A percentile compares a stretch with the other conserved stretches of the same genome.
Conservation (phyloP, 2,113 vertebrate species). For the Chaenocephalus aceratus region DNA sequence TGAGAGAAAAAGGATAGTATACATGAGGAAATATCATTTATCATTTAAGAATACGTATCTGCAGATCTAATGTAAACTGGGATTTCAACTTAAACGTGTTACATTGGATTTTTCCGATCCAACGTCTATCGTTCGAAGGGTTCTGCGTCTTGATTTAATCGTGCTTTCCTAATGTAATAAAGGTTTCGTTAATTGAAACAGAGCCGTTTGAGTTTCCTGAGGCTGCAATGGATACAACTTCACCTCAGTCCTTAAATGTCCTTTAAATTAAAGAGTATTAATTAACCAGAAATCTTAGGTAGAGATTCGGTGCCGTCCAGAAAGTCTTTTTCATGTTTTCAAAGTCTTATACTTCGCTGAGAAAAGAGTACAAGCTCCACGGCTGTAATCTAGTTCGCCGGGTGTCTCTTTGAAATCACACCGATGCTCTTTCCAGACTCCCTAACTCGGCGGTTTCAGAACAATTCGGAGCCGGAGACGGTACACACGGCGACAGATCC, state of each 20-base stretch:
- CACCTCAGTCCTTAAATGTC: neutral
- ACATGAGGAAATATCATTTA: no score
- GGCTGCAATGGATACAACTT: neutral
- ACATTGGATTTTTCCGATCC: neutral
- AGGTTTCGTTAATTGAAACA: neutral
- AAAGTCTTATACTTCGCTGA: no score
- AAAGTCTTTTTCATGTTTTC: no score
- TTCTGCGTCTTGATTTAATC: no score
- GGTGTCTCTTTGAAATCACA: conserved; percentile 2
- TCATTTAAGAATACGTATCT: neutral
- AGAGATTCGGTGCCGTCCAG: no score
- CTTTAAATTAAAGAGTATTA: no score
- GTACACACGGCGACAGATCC: neutral
- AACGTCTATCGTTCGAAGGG: no score
- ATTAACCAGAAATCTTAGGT: no score
- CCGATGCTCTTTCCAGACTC: conserved; percentile 31
- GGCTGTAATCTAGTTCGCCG: conserved; percentile 18
- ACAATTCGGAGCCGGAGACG: conserved; percentile 37
- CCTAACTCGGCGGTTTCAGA: conserved; percentile 31
- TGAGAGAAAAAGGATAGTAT: no score
- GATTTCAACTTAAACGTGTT: neutral
- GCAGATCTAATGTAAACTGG: neutral
- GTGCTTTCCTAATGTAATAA: no score
- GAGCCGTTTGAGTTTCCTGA: neutral
- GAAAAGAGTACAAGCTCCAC: neutral